Base-by-base conservation (phyloP, 2,888 invertebrate genomes). In the Anorthoa munda region DNA sequence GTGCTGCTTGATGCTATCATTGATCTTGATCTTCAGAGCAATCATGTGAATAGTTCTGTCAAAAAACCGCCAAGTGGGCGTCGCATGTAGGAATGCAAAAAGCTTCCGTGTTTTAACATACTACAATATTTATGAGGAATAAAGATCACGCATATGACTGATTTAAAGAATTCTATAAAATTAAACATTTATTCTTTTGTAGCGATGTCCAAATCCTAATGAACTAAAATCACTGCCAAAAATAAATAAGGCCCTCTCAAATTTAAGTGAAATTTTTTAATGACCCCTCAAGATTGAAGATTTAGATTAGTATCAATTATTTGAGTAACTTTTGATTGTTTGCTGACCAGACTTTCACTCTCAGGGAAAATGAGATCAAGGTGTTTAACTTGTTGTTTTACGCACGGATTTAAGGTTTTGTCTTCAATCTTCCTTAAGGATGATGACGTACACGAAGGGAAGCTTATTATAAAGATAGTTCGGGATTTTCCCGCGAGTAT, bases 11-110 rank as follows among this genome's bases (percentile, higher is more conserved):
- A 73, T 66, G 66, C 18, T 72, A 66, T 64, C 53, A 58, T 61
- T 80, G 69, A 75, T 75, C 75, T 78, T 77, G 81, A 81, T 81
- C 75, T 82, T 83, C 72, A 60, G 66, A 61, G n/a, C 21, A 50
- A 59, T 63, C 18, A n/a, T 61, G 55, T 77, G 18, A 83, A 77
- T 74, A 70, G 50, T 79, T 68, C 45, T 61, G 60, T 48, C 39
- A 71, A 79, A 82, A 72, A 66, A 21, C 50, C 66, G 70, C 64
- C 73, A 73, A 73, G 70, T 75, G 67, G 50, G 13, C 15, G 50
- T 66, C 26, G 79, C 66, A 56, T 79, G 75, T 61, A 39, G 39
- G 39, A 39, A 39, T 39, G 17, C n/a, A 51, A 61, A n/a, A 11
- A 48, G 65, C 58, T 75, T 69, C 64, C 56, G 79, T 68, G 17